Conservation (phyloP, 2,113 vertebrate genomes). For the Suncus etruscus region DNA sequence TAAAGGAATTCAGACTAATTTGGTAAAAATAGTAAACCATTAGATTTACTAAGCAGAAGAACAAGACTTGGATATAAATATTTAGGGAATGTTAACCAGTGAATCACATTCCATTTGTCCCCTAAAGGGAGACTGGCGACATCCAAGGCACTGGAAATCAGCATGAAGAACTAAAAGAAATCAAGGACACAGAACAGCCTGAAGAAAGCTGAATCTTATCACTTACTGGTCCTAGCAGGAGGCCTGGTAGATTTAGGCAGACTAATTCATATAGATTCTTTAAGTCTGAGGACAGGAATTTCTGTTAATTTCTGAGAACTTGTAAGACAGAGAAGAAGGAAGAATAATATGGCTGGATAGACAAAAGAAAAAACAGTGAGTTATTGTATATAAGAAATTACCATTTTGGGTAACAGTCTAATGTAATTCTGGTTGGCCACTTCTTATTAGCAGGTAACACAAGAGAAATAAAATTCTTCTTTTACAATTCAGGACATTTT, state of each 20-base stretch:
- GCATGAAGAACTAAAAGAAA: background rate
- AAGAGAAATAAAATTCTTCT: background rate
- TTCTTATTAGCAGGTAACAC: background rate
- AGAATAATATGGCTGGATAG: background rate
- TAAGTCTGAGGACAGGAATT: background rate
- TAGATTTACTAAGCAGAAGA: background rate
- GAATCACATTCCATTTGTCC: background rate
- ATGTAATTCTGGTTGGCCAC: background rate
- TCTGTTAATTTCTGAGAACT: background rate
- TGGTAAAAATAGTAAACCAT: background rate
- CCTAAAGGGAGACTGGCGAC: background rate
- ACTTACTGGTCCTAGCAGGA: background rate
- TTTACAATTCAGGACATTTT: no score
- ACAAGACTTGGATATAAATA: background rate
- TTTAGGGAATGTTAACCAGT: background rate
- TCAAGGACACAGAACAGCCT: background rate
- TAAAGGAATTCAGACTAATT: conserved; percentile 24
- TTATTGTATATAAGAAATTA: background rate
- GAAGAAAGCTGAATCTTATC: background rate
- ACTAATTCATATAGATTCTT: background rate
- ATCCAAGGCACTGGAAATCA: background rate
- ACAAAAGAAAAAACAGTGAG: background rate
- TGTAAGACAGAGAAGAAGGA: background rate
- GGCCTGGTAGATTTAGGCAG: background rate
- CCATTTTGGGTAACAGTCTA: background rate